Percentiles rank a stretch among this genome's conserved stretches.
These are phyloP conservation scores for Dione juno DNA, from an alignment of 2,888 invertebrate genomes.

Conservation along the genomic window DNA sequence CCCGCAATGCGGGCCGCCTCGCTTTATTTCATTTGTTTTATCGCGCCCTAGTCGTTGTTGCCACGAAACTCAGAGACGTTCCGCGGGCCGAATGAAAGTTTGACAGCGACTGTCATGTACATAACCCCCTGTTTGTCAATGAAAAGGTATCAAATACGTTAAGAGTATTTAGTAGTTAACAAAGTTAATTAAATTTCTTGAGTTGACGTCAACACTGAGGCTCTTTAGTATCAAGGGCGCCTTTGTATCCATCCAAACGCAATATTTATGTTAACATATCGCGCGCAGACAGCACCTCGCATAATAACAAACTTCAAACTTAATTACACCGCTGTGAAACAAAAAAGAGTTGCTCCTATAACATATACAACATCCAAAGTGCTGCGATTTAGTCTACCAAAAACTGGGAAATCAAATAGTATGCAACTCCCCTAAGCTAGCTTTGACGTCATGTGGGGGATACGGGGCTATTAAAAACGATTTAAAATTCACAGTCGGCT, in stretches of 20 bases:
- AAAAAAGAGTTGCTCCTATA: constrained; percentile 50
- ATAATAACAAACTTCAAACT: constrained; percentile 67
- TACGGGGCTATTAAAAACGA: constrained; percentile 73
- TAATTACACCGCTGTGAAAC: constrained; percentile 65
- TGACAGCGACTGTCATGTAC: constrained; percentile 76
- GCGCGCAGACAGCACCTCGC: constrained; percentile 66
- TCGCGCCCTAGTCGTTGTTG: constrained; percentile 79
- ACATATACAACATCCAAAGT: constrained; percentile 30
- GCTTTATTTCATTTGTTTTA: constrained; percentile 77
- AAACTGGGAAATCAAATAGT: constrained; percentile 62
- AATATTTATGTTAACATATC: constrained; percentile 78
- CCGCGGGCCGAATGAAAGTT: constrained; percentile 71
- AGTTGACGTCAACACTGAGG: constrained; percentile 75
- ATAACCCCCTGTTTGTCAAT: constrained; percentile 75
- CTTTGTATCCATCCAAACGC: constrained; percentile 77
- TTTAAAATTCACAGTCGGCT: constrained; percentile 82
- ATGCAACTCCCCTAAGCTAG: constrained; percentile 53
- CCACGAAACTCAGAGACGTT: constrained; percentile 68
- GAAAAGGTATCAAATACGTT: constrained; percentile 81
- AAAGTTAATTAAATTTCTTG: constrained; percentile 82
- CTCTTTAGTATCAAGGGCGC: constrained; percentile 77
- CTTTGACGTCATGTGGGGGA: constrained; percentile 62
- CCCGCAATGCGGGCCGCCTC: constrained; percentile 77
- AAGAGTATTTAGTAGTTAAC: constrained; percentile 83
- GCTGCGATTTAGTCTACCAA: constrained; percentile 35